A percentile compares a stretch with the other conserved stretches of the same genome.
Conservation (phyloP, 2,113 vertebrate species). For the Onychostruthus taczanowskii region DNA sequence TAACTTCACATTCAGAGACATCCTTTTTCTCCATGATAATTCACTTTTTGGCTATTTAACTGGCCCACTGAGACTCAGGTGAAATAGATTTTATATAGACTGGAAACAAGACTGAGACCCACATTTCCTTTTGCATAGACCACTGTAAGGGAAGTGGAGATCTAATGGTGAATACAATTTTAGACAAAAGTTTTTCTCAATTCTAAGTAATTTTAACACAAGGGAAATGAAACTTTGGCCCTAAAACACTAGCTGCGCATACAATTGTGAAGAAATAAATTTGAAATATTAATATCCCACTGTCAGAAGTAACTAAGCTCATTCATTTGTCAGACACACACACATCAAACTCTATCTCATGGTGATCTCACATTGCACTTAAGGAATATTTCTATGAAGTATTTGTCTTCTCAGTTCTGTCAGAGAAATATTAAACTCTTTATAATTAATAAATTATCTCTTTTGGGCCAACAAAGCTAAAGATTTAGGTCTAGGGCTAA, state of each 20-base stretch:
- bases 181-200: neutral
- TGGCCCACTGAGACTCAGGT: neutral
- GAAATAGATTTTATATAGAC: neutral
- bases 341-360: neutral
- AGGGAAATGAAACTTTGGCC: neutral
- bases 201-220: neutral
- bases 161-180: neutral
- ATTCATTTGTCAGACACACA: neutral
- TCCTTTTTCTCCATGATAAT: neutral
- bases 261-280: neutral
- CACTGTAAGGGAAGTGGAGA: neutral
- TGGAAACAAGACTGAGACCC: neutral
- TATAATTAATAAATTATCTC: neutral
- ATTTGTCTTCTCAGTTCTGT: neutral
- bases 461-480: neutral
- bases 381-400: neutral
- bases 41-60: neutral
- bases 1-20: neutral
- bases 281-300: neutral
- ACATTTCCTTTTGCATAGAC: neutral
- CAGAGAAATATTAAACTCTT: neutral
- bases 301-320: neutral
- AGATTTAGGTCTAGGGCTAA: neutral
- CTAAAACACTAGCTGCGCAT: neutral
- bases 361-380: neutral